Evolutionary conservation across 2,888 invertebrate species (phyloP).

Genomic region (Heliconius ismenius): DNA sequence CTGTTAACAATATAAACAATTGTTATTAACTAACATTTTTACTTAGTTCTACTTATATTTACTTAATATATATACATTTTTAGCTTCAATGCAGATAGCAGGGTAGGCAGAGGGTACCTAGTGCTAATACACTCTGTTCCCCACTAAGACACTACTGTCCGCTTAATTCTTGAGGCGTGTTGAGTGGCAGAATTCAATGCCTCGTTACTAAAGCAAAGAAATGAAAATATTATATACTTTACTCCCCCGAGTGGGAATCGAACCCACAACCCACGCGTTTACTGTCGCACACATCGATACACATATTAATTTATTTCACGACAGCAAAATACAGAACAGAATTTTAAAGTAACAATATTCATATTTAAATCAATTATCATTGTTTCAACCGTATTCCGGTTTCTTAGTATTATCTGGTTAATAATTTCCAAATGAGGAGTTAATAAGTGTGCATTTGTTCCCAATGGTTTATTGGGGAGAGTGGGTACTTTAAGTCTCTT

Average conservation of each 20-base stretch:
- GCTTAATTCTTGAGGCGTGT: no score
- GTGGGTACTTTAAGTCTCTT: neutral
- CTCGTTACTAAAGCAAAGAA: no score
- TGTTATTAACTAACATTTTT: conserved; percentile 11
- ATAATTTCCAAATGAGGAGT: conserved; percentile 24
- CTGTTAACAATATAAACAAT: conserved; percentile 79
- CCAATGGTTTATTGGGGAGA: conserved; percentile 19
- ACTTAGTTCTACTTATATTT: neutral
- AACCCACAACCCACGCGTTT: no score
- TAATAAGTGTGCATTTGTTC: conserved; percentile 15
- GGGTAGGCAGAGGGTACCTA: no score
- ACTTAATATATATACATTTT: neutral
- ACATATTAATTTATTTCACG: neutral
- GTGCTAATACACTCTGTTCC: no score
- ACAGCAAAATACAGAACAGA: neutral
- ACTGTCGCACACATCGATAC: no score
- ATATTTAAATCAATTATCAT: neutral
- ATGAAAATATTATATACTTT: no score
- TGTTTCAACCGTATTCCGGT: neutral
- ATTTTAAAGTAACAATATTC: neutral
- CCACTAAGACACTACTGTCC: no score
- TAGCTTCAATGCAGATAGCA: neutral
- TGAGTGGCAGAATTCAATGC: no score
- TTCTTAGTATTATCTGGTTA: neutral
- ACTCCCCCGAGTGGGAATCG: no score